Conservation (phyloP, 2,797 vertebrate species). For the Hypotaenidia okinawae region DNA sequence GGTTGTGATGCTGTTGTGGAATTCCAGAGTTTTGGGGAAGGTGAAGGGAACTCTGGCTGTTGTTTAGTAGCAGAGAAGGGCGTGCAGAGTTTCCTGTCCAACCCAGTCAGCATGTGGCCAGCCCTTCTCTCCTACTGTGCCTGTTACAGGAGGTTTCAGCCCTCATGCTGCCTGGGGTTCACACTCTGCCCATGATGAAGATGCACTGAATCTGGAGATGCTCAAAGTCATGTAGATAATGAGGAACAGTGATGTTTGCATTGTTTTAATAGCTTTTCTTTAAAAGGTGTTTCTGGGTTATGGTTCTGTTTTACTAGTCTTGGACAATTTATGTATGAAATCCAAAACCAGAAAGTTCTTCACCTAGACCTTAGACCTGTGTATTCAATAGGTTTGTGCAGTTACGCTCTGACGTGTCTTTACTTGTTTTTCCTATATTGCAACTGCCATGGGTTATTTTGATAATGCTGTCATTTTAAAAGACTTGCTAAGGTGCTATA, state of each 20-base stretch:
- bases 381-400: neutral
- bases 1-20: neutral
- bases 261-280: neutral
- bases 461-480: neutral
- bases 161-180: neutral
- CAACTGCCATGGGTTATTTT: neutral
- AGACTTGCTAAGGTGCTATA: neutral
- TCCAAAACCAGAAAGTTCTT: neutral
- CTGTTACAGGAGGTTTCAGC: neutral
- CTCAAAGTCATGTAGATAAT: neutral
- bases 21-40: neutral
- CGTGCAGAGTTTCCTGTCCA: rapidly evolving
- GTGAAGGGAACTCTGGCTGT: neutral
- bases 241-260: rapidly evolving
- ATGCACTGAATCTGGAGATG: neutral
- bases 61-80: neutral
- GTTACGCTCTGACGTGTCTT: neutral
- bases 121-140: neutral
- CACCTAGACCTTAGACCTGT: neutral
- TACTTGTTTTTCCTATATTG: neutral
- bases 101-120: rapidly evolving
- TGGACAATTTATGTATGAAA: neutral
- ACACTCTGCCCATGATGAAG: neutral
- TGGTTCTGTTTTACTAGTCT: neutral
- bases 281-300: neutral